Evolutionary conservation across 1,140 invertebrate species (phyloP), one percentile per base, ranked within the genome.

Genomic region (Campodea augens): DNA sequence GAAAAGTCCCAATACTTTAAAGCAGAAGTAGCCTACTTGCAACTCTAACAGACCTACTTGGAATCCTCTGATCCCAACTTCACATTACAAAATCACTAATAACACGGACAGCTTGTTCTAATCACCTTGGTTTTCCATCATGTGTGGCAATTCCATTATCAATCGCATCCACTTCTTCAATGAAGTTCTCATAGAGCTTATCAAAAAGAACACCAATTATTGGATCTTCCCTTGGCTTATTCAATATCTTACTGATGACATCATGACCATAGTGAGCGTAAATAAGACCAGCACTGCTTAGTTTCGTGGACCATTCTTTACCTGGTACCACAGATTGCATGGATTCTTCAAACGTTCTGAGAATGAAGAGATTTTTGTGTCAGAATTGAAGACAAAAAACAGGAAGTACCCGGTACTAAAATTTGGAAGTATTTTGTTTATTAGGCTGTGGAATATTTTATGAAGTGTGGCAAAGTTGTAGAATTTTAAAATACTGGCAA

Each of bases 201-300:
- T 76, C 68, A 58, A 75, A 96, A n/a, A 93, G 62, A 5, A 63
- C 53, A 44, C 72, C 73, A 56, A 49, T 62, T 54, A 1, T 57
- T 62, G 7, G 74, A 46, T 19, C 55, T 15, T 22, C 56, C 49
- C 39, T 66, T 60, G 29, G 65, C 52, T 22, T 65, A 56, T 49
- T 64, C 49, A 21, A 69, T 54, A 74, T 49, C 22, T 65, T 54
- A 44, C 69, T 62, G 20, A 98, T 72, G 5, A 98, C 70, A 53
- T 78, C 64, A 50, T 80, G 68, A 3, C 95, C 95, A 67, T 82
- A 98, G 58, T 88, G 84, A 48, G 77, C 74, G 59, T 93, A 99
- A 12, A 99, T 63, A 2, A 99, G 65, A 1, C 95, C 95, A 40
- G 95, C 95, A 54, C 88, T 93, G 66, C 91, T 97, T 18, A 98